These are phyloP conservation scores for Mantis religiosa DNA, from an alignment of 2,888 invertebrate genomes.

Conservation along the genomic window DNA sequence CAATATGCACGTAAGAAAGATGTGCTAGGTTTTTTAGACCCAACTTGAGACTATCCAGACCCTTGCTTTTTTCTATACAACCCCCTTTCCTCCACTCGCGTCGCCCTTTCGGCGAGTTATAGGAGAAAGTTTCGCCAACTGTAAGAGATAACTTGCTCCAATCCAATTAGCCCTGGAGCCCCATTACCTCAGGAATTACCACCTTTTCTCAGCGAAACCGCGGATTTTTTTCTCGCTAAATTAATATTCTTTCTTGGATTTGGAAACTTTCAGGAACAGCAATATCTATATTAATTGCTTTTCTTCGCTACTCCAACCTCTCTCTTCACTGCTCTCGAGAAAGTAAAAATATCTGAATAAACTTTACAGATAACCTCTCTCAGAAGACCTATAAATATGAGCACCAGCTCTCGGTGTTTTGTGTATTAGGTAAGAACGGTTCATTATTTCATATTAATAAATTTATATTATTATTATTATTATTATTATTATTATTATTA, in stretches of 20 bases:
- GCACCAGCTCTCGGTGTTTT: neutral
- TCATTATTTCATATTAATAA: too few relatives aligned
- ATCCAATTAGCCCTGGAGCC: neutral
- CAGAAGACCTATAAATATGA: neutral
- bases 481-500: too few relatives aligned
- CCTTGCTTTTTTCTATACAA: neutral
- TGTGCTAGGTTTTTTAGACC: neutral
- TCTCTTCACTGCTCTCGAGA: neutral
- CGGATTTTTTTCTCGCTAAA: neutral
- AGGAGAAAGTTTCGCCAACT: neutral
- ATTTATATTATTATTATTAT: too few relatives aligned
- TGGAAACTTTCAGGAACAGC: neutral
- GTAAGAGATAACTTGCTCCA: neutral
- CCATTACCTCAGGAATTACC: neutral
- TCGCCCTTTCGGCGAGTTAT: neutral
- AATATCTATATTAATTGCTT: neutral
- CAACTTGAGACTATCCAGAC: too few relatives aligned
- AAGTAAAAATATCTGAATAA: neutral
- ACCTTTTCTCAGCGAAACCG: neutral
- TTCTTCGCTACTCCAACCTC: neutral
- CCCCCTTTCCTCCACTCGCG: neutral
- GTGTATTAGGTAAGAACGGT: too few relatives aligned
- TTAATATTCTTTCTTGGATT: neutral
- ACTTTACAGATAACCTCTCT: neutral
- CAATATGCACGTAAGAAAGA: neutral